Conservation (phyloP, 92 coral and sea anemone species). For the Meandrina meandrites region DNA sequence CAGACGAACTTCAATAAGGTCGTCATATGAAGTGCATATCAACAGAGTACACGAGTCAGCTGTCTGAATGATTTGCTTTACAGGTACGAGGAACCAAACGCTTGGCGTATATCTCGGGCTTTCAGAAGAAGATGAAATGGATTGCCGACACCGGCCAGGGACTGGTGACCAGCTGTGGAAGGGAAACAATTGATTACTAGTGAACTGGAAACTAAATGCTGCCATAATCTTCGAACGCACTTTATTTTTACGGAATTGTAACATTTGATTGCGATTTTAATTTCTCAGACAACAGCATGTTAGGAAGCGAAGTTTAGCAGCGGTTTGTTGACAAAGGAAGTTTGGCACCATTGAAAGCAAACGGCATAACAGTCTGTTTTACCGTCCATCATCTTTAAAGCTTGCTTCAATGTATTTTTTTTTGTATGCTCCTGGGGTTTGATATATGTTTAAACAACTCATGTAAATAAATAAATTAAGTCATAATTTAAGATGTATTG, state of each 20-base stretch:
- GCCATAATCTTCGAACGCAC: not conserved
- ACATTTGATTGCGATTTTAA: no score
- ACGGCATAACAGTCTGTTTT: no score
- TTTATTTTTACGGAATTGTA: no score
- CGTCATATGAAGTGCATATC: not conserved
- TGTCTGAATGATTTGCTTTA: not conserved
- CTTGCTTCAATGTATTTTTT: not conserved
- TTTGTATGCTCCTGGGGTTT: not conserved
- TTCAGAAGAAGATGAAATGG: slow-evolving; percentile 83
- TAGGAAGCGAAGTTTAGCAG: not conserved
- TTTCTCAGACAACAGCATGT: not conserved
- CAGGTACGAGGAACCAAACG: slow-evolving; percentile 99
- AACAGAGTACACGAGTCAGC: not conserved
- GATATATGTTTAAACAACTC: not conserved
- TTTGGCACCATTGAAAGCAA: no score
- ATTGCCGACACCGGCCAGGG: not conserved
- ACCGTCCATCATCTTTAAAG: no score
- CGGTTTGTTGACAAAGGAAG: not conserved
- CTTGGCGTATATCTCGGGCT: slow-evolving; percentile 98
- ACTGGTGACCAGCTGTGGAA: not conserved
- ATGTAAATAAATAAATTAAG: not conserved
- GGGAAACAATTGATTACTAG: not conserved
- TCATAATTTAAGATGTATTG: no score
- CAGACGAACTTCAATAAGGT: no score
- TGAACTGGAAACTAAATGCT: not conserved